Evolutionary conservation across 1,140 invertebrate genomes (phyloP).

Genomic region (Drosophila pruinosa): DNA sequence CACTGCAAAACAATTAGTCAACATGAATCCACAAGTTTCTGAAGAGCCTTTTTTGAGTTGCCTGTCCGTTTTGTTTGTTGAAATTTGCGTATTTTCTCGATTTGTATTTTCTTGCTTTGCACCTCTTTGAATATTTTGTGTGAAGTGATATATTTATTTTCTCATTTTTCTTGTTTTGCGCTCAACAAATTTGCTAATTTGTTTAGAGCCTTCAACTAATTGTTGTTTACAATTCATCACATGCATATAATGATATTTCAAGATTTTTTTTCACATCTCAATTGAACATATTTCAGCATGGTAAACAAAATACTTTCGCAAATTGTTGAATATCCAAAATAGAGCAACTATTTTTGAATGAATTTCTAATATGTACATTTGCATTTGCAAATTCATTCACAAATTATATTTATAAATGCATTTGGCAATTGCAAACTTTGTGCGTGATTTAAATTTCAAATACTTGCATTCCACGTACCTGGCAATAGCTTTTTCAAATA

Average conservation of each 20-base stretch:
- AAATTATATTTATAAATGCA: not conserved
- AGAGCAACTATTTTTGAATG: slow-evolving; percentile 27
- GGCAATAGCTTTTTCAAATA: slow-evolving; percentile 90
- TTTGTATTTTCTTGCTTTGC: slow-evolving; percentile 3
- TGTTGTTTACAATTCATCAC: slow-evolving; percentile 60
- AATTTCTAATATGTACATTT: not conserved
- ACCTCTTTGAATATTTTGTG: slow-evolving; percentile 33
- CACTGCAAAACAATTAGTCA: slow-evolving; percentile 61
- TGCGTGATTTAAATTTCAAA: not conserved
- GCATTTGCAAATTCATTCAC: slow-evolving; percentile 8
- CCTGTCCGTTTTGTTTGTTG: slow-evolving; percentile 12
- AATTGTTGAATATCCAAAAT: slow-evolving; percentile 26
- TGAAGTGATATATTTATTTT: slow-evolving; percentile 37
- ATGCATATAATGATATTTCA: slow-evolving; percentile 37
- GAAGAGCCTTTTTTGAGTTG: slow-evolving; percentile 41
- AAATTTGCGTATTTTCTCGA: slow-evolving; percentile 15
- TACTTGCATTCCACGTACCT: slow-evolving; percentile 45
- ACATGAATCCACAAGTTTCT: slow-evolving; percentile 70
- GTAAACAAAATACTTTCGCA: slow-evolving; percentile 20
- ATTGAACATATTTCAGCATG: not conserved
- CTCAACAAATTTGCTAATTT: slow-evolving; percentile 49
- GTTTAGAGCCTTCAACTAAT: slow-evolving; percentile 61
- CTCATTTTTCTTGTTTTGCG: slow-evolving; percentile 13
- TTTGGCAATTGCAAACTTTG: not conserved
- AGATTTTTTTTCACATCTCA: not conserved